Evolutionary conservation across 2,797 vertebrate genomes (phyloP), one percentile per base, ranked within the genome.

Genomic region (Oreortyx pictus): DNA sequence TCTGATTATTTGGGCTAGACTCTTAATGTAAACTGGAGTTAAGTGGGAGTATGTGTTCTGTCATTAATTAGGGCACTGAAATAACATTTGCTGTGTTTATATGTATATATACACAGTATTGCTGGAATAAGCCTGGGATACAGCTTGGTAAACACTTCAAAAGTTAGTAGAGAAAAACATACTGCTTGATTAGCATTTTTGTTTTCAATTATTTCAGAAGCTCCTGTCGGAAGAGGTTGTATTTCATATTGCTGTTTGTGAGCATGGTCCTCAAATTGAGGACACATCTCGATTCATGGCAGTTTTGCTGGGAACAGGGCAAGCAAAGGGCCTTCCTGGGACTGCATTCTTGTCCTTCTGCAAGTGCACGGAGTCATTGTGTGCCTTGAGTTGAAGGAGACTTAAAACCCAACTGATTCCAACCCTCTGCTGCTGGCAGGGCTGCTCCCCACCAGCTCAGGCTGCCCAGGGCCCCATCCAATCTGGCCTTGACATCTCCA

Each of bases 1-100:
- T 80, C 60, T 91, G 72, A 77, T 92, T 83, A 83, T 92, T 94
- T 96, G 66, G 59, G 43, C 68, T 88, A 77, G 62, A 46, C 11
- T 5, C 17, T 79, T 79, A 46, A 14, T n/a, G 25, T 96, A 90
- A 95, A 87, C 71, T 61, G 62, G 31, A 83, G 33, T 89, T 71
- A 78, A 86, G 80, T 81, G 57, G 73, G 41, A 77, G n/a, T 75
- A 39, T 81, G 91, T 72, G 8, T 87, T 90, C 70, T 87, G 71
- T 82, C 46, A 14, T 33, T 78, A 74, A 71, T 56, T 62, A 44
- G 33, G 61, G 44, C 8, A 14, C 73, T 79, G 67, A 93, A 89
- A 37, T 88, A 86, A 59, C 37, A 52, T 61, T 57, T 83, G 46
- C 73, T 88, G 33, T 9, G 7, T 60, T 46, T 68, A 6, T 68